A percentile compares a stretch with the other conserved stretches of the same genome.
phyloP scores from a whole-genome alignment of 2,113 vertebrate species.

The western clawed frog (Xenopus tropicalis) region UCB_Xtro_10.0 CM004445.2:109685501-109686000 shows the following conservation, averaged over 20 bases:
- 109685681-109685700: no score
- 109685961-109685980: no score
- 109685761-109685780: background rate
- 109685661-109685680: background rate
- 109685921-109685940: no score
- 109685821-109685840: background rate
- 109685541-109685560: no score
- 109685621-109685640: background rate
- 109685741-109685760: background rate
- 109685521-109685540: background rate
- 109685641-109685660: background rate
- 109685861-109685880: no score
- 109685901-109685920: no score
- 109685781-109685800: background rate
- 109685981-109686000: no score
- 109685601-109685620: background rate
- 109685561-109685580: background rate
- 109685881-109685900: no score
- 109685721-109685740: no score
- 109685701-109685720: no score
- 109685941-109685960: no score
- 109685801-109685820: background rate
- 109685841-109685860: background rate
- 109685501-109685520: background rate
- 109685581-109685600: slow-evolving; percentile 3